A percentile compares a stretch with the other conserved stretches of the same genome.
phyloP scores from a whole-genome alignment of 2,888 invertebrate species.

The Agrochola lota region DNA sequence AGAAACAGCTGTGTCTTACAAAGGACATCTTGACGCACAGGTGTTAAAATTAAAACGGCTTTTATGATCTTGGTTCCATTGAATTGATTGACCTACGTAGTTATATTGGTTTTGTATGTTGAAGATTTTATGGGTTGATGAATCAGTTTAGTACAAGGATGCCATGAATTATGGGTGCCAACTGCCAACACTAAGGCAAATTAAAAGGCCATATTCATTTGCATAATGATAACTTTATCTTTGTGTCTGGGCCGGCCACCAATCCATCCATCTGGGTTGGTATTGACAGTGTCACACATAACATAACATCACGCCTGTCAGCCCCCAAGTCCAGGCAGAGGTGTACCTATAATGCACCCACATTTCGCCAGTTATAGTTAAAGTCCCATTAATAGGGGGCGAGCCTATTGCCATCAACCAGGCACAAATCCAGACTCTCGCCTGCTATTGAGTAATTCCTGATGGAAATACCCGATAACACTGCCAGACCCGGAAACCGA shows the following conservation, averaged over 20 bases:
- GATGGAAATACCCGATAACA: no score
- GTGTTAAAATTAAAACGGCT: conserved; percentile 44
- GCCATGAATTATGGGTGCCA: not conserved
- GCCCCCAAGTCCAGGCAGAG: no score
- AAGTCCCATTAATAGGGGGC: not conserved
- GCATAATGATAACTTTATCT: not conserved
- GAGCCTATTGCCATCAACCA: no score
- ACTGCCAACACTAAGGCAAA: no score
- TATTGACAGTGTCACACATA: no score
- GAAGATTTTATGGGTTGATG: not conserved
- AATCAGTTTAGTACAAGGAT: conserved; percentile 7
- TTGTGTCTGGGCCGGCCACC: not conserved
- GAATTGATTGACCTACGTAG: conserved; percentile 28
- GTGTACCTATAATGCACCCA: not conserved
- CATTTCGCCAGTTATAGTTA: not conserved
- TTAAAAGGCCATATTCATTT: not conserved
- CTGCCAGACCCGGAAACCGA: no score
- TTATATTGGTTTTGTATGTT: conserved; percentile 8
- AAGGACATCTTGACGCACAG: conserved; percentile 48
- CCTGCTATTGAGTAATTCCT: no score
- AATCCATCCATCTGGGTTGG: no score
- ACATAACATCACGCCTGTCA: no score
- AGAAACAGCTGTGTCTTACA: conserved; percentile 57
- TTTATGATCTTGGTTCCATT: conserved; percentile 19
- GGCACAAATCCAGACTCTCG: no score